Evolutionary conservation across 2,113 vertebrate species (phyloP), one percentile per base, ranked within the genome.

Genomic region (Brachyhypopomus occidentalis): DNA sequence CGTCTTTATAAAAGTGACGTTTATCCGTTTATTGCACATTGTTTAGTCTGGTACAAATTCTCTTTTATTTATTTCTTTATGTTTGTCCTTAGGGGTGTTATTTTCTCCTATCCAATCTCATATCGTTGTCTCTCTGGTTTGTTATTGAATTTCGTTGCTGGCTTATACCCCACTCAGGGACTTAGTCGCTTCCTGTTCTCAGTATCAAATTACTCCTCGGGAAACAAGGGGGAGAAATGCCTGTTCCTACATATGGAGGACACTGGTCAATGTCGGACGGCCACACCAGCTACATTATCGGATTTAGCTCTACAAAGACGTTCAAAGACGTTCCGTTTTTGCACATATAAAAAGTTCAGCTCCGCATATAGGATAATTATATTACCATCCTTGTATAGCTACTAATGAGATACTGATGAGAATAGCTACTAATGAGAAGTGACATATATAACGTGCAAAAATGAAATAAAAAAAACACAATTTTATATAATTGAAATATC

Each of bases 81-180:
- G 45, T 52, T 52, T 52, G 45, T 52, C 17, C 23, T 14, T 27
- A 41, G 27, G 52, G 60, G 52, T 52, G 41, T 12, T 41, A 12
- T 59, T 45, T 45, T 71, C n/a, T 59, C 52, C 34, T 36, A 1
- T 72, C 67, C 23, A 14, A 20, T 81, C 34, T 34, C 45, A 52
- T 2, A 52, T 81, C 23, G n/a, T 23, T 36, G 48, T 78, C 64
- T 56, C 34, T 70, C 30, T 79, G 52, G 66, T 63, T 75, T 64
- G 55, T 70, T 72, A 66, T 84, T 77, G 73, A 60, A 80, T 84
- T 80, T 84, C 59, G 41, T 60, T 56, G 55, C 7, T 55, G 77
- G 58, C 59, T n/a, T 76, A 41, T 71, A 71, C 58, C 82, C 12
- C 45, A 75, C 66, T 25, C 82, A 48, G 62, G 20, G 41, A 11